phyloP scores from a whole-genome alignment of 2,888 invertebrate species.

The Tholera decimalis region DNA sequence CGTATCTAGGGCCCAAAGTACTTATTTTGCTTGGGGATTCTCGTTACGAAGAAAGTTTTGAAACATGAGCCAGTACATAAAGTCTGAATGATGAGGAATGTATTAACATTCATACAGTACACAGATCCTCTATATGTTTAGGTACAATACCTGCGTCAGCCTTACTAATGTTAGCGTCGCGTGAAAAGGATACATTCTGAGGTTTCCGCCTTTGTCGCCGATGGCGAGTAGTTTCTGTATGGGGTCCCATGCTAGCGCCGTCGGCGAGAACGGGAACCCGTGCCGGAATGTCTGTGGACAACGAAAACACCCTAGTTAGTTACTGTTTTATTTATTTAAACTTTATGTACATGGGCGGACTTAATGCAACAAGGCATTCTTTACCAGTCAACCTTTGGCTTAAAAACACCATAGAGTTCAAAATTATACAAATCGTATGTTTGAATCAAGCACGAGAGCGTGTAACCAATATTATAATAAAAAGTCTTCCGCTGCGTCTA shows the following conservation, averaged over 20 bases:
- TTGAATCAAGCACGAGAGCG: no score
- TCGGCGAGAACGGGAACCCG: slow-evolving; percentile 99
- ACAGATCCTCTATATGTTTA: neutral
- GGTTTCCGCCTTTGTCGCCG: slow-evolving; percentile 98
- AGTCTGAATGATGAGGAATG: no score
- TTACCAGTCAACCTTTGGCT: no score
- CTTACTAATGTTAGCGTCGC: slow-evolving; percentile 8
- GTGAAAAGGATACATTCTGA: slow-evolving; percentile 98
- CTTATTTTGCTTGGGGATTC: no score
- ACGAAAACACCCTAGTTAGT: slow-evolving; percentile 57
- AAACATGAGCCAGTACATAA: no score
- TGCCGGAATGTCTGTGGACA: slow-evolving; percentile 98
- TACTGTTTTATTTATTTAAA: no score
- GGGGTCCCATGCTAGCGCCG: slow-evolving; percentile 99
- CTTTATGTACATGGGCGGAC: no score
- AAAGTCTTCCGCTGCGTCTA: no score
- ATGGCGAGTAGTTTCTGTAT: slow-evolving; percentile 99
- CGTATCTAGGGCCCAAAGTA: no score
- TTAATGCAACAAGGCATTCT: no score
- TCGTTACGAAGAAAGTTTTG: no score
- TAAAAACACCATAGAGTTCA: neutral
- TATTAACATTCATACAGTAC: neutral
- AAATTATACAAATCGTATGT: neutral
- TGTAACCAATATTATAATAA: no score
- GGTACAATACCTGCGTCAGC: neutral